Evolutionary conservation across 2,888 invertebrate species (phyloP).

Genomic region (Agrilus mali): DNA sequence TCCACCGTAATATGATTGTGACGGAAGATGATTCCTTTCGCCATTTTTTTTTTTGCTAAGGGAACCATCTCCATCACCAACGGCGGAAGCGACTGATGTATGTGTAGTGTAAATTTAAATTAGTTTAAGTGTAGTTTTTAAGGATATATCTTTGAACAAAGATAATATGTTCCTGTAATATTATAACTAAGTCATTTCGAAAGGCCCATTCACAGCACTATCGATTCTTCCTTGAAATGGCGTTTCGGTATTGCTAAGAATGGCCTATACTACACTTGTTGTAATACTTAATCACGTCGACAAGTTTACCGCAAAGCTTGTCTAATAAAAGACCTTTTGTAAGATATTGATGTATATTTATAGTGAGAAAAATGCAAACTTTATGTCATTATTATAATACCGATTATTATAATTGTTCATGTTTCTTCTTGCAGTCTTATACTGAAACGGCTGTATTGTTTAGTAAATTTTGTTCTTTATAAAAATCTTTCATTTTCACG

Average conservation of each 20-base stretch:
- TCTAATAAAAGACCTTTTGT: slow-evolving; percentile 32
- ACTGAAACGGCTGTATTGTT: slow-evolving; percentile 34
- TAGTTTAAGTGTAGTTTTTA: slow-evolving; percentile 22
- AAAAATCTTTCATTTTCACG: slow-evolving; percentile 14
- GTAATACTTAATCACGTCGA: slow-evolving; percentile 30
- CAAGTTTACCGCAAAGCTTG: slow-evolving; percentile 29
- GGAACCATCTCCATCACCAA: slow-evolving; percentile 3
- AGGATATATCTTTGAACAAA: slow-evolving; percentile 29
- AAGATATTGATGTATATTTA: slow-evolving; percentile 34
- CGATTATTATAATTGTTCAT: slow-evolving; percentile 26
- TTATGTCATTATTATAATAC: slow-evolving; percentile 30
- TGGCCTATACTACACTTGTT: slow-evolving; percentile 20
- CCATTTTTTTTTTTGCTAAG: neutral
- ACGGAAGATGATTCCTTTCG: slow-evolving; percentile 5
- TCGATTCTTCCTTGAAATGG: no score
- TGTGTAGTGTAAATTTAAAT: slow-evolving; percentile 19
- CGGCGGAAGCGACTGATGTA: slow-evolving; percentile 13
- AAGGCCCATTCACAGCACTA: slow-evolving; percentile 14
- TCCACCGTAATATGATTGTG: slow-evolving; percentile 8
- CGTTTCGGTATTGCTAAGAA: no score
- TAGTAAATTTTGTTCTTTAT: slow-evolving; percentile 34
- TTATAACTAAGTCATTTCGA: slow-evolving; percentile 35
- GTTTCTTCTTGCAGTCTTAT: slow-evolving; percentile 31
- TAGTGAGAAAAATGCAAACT: slow-evolving; percentile 27
- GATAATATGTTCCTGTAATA: slow-evolving; percentile 35